Base-by-base conservation (phyloP, 2,888 invertebrate species). In the Machimus atricapillus region DNA sequence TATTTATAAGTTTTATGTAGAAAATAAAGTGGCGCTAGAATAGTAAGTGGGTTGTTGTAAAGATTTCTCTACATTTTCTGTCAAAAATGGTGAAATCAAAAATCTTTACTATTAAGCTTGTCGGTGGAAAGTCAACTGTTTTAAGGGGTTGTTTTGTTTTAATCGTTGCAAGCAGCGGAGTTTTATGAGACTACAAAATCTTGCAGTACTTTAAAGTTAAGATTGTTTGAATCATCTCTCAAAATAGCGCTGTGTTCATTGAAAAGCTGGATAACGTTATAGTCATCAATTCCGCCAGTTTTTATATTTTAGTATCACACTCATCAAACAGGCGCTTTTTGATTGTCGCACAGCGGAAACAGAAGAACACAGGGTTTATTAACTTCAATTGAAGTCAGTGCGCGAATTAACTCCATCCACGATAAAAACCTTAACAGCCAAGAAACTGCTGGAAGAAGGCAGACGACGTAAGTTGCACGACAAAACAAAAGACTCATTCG, bases 401-500 rank as follows among this genome's bases (percentile, higher is more conserved):
- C 66, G 66, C 66, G 52, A 7, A 52, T 52, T 52, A 66, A 27
- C 19, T 23, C 19, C 12, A 19, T 66, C 19, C 19, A 4, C 66
- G 12, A 66, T 12, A 4, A 66, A 23, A 66, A 52, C 6, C 16
- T n/a, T 7, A 66, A 66, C 12, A 66, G 9, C 27, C 23, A 27
- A 66, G 27, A 66, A 66, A 66, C n/a, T n/a, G 14, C 19, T 23
- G 1, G 27, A 23, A 12, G 19, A 66, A 66, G 8, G 2, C 66
- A 23, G 19, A 9, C 66, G 14, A 23, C 27, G 27, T 66, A 66
- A 66, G 66, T 66, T 66, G 27, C 66, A 14, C 66, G 66, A 66
- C 66, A 82, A 82, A 82, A 82, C 82, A 82, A 82, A 82, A 58
- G 82, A 58, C 58, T 66, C 58, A 82, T 82, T 82, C 82, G 58